Base-by-base conservation (phyloP, 2,888 invertebrate species). In the Meliscaeva auricollis region DNA sequence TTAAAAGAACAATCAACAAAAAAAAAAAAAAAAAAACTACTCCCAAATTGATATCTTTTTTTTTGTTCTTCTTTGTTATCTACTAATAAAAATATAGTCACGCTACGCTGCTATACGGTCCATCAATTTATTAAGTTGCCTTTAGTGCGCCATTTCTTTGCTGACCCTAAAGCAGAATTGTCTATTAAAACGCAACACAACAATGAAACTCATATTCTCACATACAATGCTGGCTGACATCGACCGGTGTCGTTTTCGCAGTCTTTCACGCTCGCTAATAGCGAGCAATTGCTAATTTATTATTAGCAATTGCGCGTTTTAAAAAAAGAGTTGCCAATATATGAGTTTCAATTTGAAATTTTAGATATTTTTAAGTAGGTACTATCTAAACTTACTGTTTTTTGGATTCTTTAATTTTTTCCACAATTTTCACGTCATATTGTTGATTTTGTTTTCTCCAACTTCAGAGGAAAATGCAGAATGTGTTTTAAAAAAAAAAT, bases 201-300 rank as follows among this genome's bases (percentile, higher is more conserved):
- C 35, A 66, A 74, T 68, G 17, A 35, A 35, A 38, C 1, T 54
- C 41, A 32, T n/a, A n/a, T n/a, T n/a, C n/a, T n/a, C n/a, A n/a
- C n/a, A n/a, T 13, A 38, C 22, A 60, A 22, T 64, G 32, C 26
- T 0, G n/a, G n/a, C 44, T 66, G 64, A 70, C 44, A 62, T 30
- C 62, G 54, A 54, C 38, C 48, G 50, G 32, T 73, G 17, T 58
- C 52, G n/a, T 69, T 74, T 60, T 60, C 35, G 35, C 62, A 48
- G 62, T 11, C 32, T 35, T 56, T 64, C 52, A 62, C 20, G 41
- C 48, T 58, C 20, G 41, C 48, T 58, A 38, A 58, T n/a, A 70
- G 70, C 50, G 66, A 66, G 48, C n/a, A 70, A 66, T 74, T 22
- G 35, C 44, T 41, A 73, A 60, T 62, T 78, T 54, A 54, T 68